Evolutionary conservation across 2,113 vertebrate species (phyloP).

Genomic region (Taurulus bubalis): DNA sequence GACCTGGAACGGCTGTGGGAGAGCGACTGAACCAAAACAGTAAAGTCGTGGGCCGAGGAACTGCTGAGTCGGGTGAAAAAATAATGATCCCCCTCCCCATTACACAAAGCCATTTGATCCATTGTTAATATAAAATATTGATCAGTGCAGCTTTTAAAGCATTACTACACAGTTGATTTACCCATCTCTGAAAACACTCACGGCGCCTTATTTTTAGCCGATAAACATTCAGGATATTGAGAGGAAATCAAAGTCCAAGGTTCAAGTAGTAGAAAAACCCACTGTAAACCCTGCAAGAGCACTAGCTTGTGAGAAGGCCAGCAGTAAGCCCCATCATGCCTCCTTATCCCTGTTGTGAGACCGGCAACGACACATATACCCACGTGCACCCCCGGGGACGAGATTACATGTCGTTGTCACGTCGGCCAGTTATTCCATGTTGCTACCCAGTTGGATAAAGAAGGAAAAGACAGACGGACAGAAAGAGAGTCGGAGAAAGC

Average conservation of each 20-base stretch:
- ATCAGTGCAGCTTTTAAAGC: constrained; percentile 23
- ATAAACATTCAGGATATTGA: constrained; percentile 12
- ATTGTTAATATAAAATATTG: constrained; percentile 14
- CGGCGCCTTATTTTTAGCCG: constrained; percentile 3
- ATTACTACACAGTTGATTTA: neutral
- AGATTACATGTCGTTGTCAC: constrained; percentile 51
- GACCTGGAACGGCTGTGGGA: neutral
- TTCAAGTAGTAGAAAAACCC: constrained; percentile 9
- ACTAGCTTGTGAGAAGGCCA: constrained; percentile 36
- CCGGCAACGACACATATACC: constrained; percentile 12
- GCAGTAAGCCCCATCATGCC: constrained; percentile 41
- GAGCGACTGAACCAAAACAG: neutral
- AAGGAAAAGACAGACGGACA: neutral
- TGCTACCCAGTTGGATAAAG: constrained; percentile 15
- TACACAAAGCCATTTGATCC: neutral
- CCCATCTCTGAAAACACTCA: neutral
- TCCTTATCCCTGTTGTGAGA: constrained; percentile 43
- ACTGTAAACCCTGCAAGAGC: constrained; percentile 13
- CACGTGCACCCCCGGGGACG: constrained; percentile 33
- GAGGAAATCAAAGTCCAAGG: constrained; percentile 3
- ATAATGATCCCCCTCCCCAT: neutral
- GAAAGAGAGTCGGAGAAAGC: constrained; percentile 18
- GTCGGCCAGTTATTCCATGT: constrained; percentile 50
- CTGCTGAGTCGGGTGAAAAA: neutral
- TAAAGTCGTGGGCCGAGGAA: neutral